Evolutionary conservation across 2,113 vertebrate species (phyloP), one percentile per base, ranked within the genome.

Genomic region (Pangasianodon hypophthalmus): DNA sequence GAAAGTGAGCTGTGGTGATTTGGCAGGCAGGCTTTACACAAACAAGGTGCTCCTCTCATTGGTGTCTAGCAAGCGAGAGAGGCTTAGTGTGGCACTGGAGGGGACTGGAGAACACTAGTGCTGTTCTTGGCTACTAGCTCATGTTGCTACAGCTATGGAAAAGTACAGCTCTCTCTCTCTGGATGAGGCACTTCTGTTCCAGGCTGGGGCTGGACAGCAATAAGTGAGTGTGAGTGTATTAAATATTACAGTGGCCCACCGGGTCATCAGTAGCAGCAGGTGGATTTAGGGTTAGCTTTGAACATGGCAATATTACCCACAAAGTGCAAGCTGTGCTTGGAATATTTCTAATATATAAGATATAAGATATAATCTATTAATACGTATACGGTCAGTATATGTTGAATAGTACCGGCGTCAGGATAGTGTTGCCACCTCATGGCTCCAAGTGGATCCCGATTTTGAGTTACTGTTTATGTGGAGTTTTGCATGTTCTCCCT

Each of bases 91-190:
- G 58, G 60, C 1, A n/a, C 29, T 84, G 54, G 52, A 89, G 4
- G 24, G 75, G 84, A 29, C 46, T 80, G 46, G 46, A 73, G 82
- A 71, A 90, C 32, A 67, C 87, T 90, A 90, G 67, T 89, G 93
- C 92, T 94, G 92, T 90, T 94, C 90, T 94, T 94, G 94, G 93
- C 91, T 50, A 14, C 46, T 89, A 84, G 75, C 6, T 75, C 77
- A 88, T 71, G 79, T 93, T 71, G 89, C 91, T 60, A 79, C 11
- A 9, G 86, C 89, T 32, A 54, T 92, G 91, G 93, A 95, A 93
- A 94, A 93, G 88, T 92, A 91, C 91, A 90, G 89, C 84, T 92
- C 89, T 89, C 75, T 91, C 89, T 89, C 67, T 92, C 90, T 24
- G 29, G 82, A 73, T 81, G 14, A 86, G 90, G 54, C 92, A 91